Base-by-base conservation (phyloP, 2,113 vertebrate species). In the Heteronetta atricapilla region DNA sequence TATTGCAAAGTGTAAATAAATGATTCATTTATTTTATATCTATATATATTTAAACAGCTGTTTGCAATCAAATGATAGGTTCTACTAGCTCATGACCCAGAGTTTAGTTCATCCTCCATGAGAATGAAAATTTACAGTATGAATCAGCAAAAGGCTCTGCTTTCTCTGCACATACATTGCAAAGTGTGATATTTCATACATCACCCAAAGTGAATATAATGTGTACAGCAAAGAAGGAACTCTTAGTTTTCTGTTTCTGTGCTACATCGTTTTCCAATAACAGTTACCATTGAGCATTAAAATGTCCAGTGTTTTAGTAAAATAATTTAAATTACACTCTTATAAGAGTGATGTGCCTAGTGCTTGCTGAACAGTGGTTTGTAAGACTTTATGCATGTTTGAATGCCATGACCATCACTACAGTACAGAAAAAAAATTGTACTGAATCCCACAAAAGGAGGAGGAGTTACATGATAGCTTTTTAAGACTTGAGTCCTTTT, bases 1-100 rank as follows among this genome's bases (percentile, higher is more conserved):
- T 97, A 90, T 96, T 97, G 89, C 85, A 83, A 95, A 93, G 64
- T 31, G 52, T 86, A 92, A 87, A 90, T 88, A 89, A 96, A 94
- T 92, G 12, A 91, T 94, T 95, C 60, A 91, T 93, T 91, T 89
- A 77, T 90, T 94, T 88, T 69, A 29, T n/a, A 53, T 67, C 55
- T 31, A 56, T 89, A 88, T 94, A 50, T 88, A 68, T 74, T 70
- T 75, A 90, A 70, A 53, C 79, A 97, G 66, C 80, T 91, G 82
- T 64, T 96, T 62, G 26, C 82, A 92, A 94, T 95, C 85, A 97
- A 96, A 94, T 80, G 48, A 63, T 72, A 38, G 46, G 28, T 94
- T 96, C 70, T 92, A 22, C 84, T 86, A 84, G 58, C 63, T 89
- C 67, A 38, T 74, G 70, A 94, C 64, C 86, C 40, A 62, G 74